phyloP scores from a whole-genome alignment of 2,113 vertebrate genomes.

The Pionites leucogaster region DNA sequence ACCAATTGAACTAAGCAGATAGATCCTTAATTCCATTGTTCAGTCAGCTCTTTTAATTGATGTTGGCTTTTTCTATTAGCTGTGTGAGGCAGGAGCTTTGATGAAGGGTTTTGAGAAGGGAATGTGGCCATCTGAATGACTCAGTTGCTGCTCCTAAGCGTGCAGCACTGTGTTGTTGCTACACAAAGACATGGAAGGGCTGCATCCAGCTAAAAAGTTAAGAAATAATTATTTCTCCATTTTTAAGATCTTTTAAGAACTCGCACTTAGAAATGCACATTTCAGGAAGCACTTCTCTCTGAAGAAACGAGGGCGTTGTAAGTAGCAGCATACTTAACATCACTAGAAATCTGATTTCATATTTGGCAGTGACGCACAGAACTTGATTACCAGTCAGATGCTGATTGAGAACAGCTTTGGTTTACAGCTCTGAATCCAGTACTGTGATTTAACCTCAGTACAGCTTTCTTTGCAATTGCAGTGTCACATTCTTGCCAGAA shows the following conservation, averaged over 20 bases:
- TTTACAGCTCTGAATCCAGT: background rate
- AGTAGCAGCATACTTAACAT: background rate
- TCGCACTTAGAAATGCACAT: background rate
- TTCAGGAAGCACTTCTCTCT: background rate
- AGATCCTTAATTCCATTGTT: background rate
- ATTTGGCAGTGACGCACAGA: background rate
- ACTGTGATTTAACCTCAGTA: background rate
- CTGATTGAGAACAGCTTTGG: background rate
- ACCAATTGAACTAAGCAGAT: background rate
- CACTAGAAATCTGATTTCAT: background rate
- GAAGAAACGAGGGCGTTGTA: background rate
- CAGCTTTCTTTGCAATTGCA: background rate
- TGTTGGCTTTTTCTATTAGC: background rate
- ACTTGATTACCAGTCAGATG: background rate
- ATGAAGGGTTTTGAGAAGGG: background rate
- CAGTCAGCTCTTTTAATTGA: background rate
- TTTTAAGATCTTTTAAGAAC: background rate
- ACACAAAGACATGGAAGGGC: background rate
- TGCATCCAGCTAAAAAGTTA: background rate
- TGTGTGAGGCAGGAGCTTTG: background rate
- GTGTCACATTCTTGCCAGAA: background rate
- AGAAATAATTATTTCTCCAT: background rate
- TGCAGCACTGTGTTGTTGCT: background rate
- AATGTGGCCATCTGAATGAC: background rate
- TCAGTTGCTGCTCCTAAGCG: background rate